Base-by-base conservation (phyloP, 1,140 invertebrate genomes). In the Zaprionus lachaisei region DNA sequence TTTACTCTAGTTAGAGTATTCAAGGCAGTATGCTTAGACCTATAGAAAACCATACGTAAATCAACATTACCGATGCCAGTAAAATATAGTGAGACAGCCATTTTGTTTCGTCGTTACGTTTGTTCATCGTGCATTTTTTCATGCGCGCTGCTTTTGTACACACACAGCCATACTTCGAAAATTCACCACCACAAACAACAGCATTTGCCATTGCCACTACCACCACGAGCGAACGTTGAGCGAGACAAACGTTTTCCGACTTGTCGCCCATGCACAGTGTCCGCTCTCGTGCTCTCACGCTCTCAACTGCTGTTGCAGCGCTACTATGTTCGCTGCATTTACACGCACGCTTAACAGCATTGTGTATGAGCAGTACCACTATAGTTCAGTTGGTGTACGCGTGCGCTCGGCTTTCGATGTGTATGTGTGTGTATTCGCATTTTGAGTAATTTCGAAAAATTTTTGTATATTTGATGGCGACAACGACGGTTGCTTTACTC, bases 381-480 rank as follows among this genome's bases (percentile, higher is more conserved):
- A 79, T 80, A 70, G 37, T 24, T 26, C 17, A 15, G 6, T 72
- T 65, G 70, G 34, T 65, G 51, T 72, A 66, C 75, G 78, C 75
- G 78, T 80, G 78, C 74, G 74, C 75, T 77, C 58, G 38, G 63
- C 41, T 61, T 78, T 74, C 41, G 49, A 41, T 78, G 60, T 74
- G 37, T 74, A 57, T 87, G 64, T 74, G 78, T 87, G 79, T 90
- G 85, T 85, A 90, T 91, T 91, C 85, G 81, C 79, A 77, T 82
- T 85, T 90, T 90, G 82, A 90, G 85, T 90, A 90, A 90, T 90
- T 90, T 90, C 85, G 85, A 90, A 90, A 81, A 81, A 73, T 73
- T 91, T 91, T 91, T 92, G 91, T 92, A 92, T 92, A 92, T 92
- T 92, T 92, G 91, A 89, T 86, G 91, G 86, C 83, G 84, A 89